phyloP scores from a whole-genome alignment of 2,888 invertebrate species.

The Ptilodon capucinus region DNA sequence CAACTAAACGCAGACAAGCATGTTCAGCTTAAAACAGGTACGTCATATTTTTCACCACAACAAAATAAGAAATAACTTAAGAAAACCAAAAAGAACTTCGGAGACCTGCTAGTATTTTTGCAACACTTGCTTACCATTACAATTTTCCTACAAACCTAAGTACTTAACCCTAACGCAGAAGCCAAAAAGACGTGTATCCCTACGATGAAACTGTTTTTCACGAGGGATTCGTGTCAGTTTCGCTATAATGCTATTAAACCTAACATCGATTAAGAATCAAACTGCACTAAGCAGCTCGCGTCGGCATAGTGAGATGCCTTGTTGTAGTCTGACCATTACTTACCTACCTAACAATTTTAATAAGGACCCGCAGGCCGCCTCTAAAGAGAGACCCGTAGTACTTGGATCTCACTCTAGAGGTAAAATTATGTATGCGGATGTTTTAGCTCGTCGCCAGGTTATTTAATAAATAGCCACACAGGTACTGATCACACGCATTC shows the following conservation, averaged over 20 bases:
- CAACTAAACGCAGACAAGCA: no score
- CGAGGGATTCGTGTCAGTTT: background rate
- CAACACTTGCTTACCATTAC: no score
- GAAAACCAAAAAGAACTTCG: background rate
- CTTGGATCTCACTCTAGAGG: no score
- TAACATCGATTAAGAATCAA: background rate
- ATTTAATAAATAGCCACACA: no score
- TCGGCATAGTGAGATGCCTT: background rate
- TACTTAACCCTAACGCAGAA: background rate
- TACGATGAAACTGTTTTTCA: background rate
- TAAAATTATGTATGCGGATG: no score
- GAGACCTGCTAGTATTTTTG: background rate
- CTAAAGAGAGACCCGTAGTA: no score
- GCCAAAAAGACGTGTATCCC: background rate
- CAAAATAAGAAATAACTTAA: background rate
- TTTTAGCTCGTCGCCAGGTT: no score
- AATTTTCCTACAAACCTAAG: no score
- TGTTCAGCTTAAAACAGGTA: no score
- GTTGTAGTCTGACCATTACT: background rate
- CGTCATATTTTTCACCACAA: no score
- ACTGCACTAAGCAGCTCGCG: background rate
- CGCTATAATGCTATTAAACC: background rate
- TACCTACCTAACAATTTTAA: background rate
- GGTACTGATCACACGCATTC: no score
- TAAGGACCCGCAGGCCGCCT: background rate